A percentile compares a stretch with the other conserved stretches of the same genome.
Conservation (phyloP, 2,797 vertebrate species). For the Melanotaenia trifasciata region DNA sequence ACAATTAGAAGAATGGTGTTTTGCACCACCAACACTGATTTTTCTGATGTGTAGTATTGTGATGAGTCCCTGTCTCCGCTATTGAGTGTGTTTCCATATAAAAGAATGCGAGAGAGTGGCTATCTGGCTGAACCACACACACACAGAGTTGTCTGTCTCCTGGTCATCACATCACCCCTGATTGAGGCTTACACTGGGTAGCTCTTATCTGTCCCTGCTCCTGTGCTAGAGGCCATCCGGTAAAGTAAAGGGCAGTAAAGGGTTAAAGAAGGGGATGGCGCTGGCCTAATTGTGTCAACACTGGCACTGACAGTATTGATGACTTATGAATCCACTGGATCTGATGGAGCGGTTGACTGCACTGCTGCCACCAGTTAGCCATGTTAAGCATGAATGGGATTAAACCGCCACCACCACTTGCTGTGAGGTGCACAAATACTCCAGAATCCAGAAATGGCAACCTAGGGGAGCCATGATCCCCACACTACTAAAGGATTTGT, state of each 20-base stretch:
- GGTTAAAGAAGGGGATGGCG: constrained; percentile 46
- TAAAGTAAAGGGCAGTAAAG: constrained; percentile 35
- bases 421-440: constrained; percentile 37
- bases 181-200: constrained; percentile 41
- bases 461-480: constrained; percentile 20
- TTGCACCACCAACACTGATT: constrained; percentile 17
- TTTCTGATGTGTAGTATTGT: constrained; percentile 25
- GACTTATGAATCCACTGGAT: constrained; percentile 61
- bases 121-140: constrained; percentile 49
- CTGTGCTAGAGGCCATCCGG: constrained; percentile 56
- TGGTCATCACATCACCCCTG: constrained; percentile 51
- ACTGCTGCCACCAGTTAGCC: constrained; percentile 50
- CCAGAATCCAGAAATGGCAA: constrained; percentile 45
- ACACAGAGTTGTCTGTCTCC: constrained; percentile 50
- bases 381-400: constrained; percentile 44
- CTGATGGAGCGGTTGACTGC: constrained; percentile 42
- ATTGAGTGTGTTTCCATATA: not conserved
- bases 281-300: constrained; percentile 76
- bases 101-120: not conserved
- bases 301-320: constrained; percentile 57
- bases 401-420: constrained; percentile 46
- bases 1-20: constrained; percentile 33
- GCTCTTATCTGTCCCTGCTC: constrained; percentile 62
- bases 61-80: not conserved
- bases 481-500: constrained; percentile 13